These are phyloP conservation scores for Pectinophora gossypiella DNA, from an alignment of 1,140 invertebrate genomes.

Conservation along the genomic window DNA sequence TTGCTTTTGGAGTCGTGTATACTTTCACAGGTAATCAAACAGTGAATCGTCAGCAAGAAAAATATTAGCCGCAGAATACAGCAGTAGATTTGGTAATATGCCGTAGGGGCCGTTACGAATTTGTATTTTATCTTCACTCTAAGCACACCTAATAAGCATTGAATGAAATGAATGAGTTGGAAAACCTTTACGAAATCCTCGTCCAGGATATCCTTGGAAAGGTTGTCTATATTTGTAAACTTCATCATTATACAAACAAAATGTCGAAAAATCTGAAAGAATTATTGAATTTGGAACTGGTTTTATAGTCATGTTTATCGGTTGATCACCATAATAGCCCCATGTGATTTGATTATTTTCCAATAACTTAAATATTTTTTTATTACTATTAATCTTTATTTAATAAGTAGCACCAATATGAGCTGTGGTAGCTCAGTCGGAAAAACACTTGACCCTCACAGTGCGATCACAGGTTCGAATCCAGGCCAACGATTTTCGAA, in stretches of 20 bases:
- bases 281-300: too few species aligned
- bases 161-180: constrained; percentile 20
- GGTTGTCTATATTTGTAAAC: constrained; percentile 22
- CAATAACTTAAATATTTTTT: too few species aligned
- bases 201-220: constrained; percentile 32
- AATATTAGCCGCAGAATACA: constrained; percentile 16
- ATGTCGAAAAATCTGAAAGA: background rate
- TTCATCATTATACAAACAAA: background rate
- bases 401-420: too few species aligned
- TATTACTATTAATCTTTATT: too few species aligned
- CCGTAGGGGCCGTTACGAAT: constrained; percentile 25
- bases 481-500: too few species aligned
- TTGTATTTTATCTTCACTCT: constrained; percentile 29
- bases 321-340: too few species aligned
- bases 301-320: too few species aligned
- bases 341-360: too few species aligned
- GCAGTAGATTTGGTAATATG: constrained; percentile 16
- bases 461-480: too few species aligned
- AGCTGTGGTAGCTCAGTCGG: too few species aligned
- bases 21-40: constrained; percentile 5
- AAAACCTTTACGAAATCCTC: constrained; percentile 39
- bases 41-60: background rate
- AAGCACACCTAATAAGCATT: constrained; percentile 22
- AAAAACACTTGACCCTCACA: too few species aligned
- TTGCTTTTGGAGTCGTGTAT: background rate